Conservation (phyloP, 2,888 invertebrate species). For the Digitonthophagus gazella region DNA sequence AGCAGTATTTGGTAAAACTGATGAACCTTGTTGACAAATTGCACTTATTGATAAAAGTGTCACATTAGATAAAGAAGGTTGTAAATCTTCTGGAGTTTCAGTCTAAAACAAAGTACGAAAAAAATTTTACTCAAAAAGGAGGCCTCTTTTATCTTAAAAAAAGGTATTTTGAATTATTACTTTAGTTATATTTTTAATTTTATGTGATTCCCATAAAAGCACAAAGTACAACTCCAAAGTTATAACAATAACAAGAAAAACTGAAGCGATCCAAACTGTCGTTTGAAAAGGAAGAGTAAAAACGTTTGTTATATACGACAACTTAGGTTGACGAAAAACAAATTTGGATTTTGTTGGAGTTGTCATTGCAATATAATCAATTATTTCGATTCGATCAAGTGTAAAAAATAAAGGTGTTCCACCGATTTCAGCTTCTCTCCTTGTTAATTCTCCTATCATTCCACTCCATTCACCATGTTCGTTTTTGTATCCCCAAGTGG, state of each 20-base stretch:
- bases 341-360: conserved; percentile 67
- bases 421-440: conserved; percentile 62
- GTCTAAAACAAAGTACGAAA: conserved; percentile 22
- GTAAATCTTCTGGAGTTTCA: conserved; percentile 27
- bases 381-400: conserved; percentile 58
- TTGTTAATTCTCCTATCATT: conserved; percentile 62
- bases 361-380: conserved; percentile 68
- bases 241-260: conserved; percentile 53
- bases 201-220: conserved; percentile 50
- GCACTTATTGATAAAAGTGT: conserved; percentile 58
- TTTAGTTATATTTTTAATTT: conserved; percentile 18
- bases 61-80: conserved; percentile 53
- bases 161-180: neutral
- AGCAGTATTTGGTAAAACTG: conserved; percentile 52
- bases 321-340: conserved; percentile 69
- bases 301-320: conserved; percentile 69
- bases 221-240: conserved; percentile 48
- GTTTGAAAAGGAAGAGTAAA: conserved; percentile 66
- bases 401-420: conserved; percentile 66
- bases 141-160: neutral
- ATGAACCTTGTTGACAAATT: conserved; percentile 61
- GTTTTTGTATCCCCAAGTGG: conserved; percentile 63
- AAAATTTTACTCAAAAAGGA: neutral
- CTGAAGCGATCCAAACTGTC: conserved; percentile 63
- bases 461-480: conserved; percentile 62